Conservation (phyloP, 2,113 vertebrate genomes). For the Melierax canorus region DNA sequence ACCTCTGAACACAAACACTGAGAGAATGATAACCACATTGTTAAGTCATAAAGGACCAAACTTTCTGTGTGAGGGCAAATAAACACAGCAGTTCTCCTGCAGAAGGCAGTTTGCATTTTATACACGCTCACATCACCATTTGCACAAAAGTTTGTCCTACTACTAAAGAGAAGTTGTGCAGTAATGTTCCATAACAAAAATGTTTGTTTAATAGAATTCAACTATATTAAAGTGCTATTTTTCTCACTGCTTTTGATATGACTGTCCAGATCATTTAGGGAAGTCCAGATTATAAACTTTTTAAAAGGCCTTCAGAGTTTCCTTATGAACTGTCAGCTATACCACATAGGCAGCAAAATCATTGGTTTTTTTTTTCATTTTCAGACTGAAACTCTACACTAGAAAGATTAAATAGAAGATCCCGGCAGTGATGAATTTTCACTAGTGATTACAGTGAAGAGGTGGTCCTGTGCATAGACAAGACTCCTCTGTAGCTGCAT, state of each 20-base stretch:
- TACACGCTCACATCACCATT: not conserved
- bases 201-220: not conserved
- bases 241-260: not conserved
- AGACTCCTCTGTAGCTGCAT: not conserved
- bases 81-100: not conserved
- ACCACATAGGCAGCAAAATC: not conserved
- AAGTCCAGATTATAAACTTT: not conserved
- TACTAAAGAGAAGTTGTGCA: not conserved
- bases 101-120: not conserved
- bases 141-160: not conserved
- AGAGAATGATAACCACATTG: not conserved
- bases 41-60: not conserved
- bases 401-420: not conserved
- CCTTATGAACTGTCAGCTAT: not conserved
- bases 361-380: not conserved
- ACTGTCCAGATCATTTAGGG: not conserved
- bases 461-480: fast-evolving
- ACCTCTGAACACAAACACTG: not conserved
- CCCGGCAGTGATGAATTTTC: not conserved
- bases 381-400: not conserved
- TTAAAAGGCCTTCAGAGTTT: not conserved
- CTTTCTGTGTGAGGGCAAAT: not conserved
- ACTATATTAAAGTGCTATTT: not conserved
- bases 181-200: not conserved
- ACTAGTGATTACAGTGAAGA: not conserved